Percentiles rank a stretch among this genome's conserved stretches.
These are phyloP conservation scores for Polydrusus pterygomalis DNA, from an alignment of 2,888 invertebrate species.

Conservation along the genomic window DNA sequence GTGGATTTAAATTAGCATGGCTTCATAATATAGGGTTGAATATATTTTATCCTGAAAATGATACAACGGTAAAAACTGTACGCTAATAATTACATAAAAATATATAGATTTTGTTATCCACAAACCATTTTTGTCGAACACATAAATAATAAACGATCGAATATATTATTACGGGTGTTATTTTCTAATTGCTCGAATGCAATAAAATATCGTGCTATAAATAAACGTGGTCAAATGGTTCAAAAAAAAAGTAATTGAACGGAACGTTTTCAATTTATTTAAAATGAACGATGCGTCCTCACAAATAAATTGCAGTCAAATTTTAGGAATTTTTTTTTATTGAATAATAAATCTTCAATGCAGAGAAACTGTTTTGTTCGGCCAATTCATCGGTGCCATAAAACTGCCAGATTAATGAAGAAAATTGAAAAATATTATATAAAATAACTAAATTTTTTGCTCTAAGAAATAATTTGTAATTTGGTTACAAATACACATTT, in stretches of 20 bases:
- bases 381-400: too few species aligned
- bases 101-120: too few species aligned
- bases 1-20: too few species aligned
- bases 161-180: not conserved
- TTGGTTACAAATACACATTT: too few species aligned
- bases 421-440: too few species aligned
- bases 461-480: too few species aligned
- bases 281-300: not conserved
- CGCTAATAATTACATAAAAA: too few species aligned
- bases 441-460: too few species aligned
- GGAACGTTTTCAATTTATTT: slow-evolving; percentile 7
- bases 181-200: slow-evolving; percentile 4
- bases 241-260: slow-evolving; percentile 8
- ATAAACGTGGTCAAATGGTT: not conserved
- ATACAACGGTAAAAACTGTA: too few species aligned
- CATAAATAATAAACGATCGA: not conserved
- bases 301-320: slow-evolving; percentile 5
- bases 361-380: not conserved
- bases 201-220: slow-evolving; percentile 15
- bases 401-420: too few species aligned
- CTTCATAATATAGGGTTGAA: too few species aligned
- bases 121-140: not conserved
- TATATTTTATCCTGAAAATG: too few species aligned
- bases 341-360: not conserved
- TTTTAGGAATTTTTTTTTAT: slow-evolving; percentile 5